Evolutionary conservation across 2,888 invertebrate genomes (phyloP), one percentile per base, ranked within the genome.

Genomic region (Corbicula japonica): DNA sequence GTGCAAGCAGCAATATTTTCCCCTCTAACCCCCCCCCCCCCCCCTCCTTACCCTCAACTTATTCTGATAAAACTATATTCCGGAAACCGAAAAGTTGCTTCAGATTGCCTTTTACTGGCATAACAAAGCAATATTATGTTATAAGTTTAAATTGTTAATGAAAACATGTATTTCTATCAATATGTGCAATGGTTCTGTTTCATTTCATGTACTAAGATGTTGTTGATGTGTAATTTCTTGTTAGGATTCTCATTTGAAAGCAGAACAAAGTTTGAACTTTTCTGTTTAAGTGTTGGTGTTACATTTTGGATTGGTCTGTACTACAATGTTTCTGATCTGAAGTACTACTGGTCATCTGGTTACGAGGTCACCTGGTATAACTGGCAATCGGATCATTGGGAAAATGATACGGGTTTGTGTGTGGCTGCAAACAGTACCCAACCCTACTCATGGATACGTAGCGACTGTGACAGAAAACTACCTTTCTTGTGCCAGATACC

Each of bases 291-390:
- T 12, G 23, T 30, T 26, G 26, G 26, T 23, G 35, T 30, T 15
- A 32, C 46, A 28, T 72, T 76, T 44, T 76, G 80, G 80, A 70
- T 80, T 32, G 80, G 80, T 0, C 44, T 80, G 12, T 21, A 66
- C 56, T 30, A 23, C 18, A 15, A 23, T 21, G n/a, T 23, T 21
- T n/a, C 18, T 1, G 35, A 26, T n/a, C 34, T 50, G 0, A 28
- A 34, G 21, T 76, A 60, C 63, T 4, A 23, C 1, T 80, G 80
- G 80, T 48, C 61, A 4, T 54, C 54, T 48, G 69, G 58, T 8
- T 68, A 78, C 18, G 48, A 38, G 1, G 32, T 76, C 34, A 65
- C 69, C 3, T 82, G 78, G 71, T 32, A 46, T 12, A 78, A 82
- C 61, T 82, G 82, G 82, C 21, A 63, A n/a, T 2, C 56, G 18